A percentile compares a stretch with the other conserved stretches of the same genome.
Conservation (phyloP, 2,797 vertebrate species). For the Alosa sapidissima region DNA sequence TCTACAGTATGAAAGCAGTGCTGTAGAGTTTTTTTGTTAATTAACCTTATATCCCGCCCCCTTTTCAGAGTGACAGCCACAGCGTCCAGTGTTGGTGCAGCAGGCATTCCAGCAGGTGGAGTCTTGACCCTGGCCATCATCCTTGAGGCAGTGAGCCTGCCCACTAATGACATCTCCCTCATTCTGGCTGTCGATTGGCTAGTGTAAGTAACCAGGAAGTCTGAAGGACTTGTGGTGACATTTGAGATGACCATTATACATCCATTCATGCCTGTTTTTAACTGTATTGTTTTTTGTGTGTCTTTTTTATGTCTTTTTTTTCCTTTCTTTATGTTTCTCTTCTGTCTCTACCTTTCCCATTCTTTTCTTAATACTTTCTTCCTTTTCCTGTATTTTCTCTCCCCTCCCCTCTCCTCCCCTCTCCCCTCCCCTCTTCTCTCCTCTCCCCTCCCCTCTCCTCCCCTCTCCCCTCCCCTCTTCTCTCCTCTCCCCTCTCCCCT, state of each 20-base stretch:
- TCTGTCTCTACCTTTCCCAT: background rate
- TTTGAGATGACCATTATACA: background rate
- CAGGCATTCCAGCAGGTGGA: constrained; percentile 87
- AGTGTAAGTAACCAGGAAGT: constrained; percentile 77
- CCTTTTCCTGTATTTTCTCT: background rate
- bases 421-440: too few species aligned
- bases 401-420: too few species aligned
- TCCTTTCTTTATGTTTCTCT: background rate
- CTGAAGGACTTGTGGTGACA: background rate
- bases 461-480: too few species aligned
- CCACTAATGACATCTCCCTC: constrained; percentile 83
- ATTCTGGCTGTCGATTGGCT: constrained; percentile 93
- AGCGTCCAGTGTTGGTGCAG: constrained; percentile 88
- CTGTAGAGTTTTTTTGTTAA: background rate
- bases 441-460: background rate
- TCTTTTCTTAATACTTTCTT: background rate
- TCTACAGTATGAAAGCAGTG: background rate
- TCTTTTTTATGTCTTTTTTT: background rate
- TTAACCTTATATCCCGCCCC: constrained; percentile 1
- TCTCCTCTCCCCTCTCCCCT: background rate
- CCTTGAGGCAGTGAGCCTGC: constrained; percentile 84
- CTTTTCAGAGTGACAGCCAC: constrained; percentile 83
- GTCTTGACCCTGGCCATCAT: constrained; percentile 89
- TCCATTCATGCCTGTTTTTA: background rate
- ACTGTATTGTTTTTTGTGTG: background rate